A percentile compares a stretch with the other conserved stretches of the same genome.
phyloP scores from a whole-genome alignment of 92 coral and sea anemone genomes.

The Zoanthus sansibaricus region DNA sequence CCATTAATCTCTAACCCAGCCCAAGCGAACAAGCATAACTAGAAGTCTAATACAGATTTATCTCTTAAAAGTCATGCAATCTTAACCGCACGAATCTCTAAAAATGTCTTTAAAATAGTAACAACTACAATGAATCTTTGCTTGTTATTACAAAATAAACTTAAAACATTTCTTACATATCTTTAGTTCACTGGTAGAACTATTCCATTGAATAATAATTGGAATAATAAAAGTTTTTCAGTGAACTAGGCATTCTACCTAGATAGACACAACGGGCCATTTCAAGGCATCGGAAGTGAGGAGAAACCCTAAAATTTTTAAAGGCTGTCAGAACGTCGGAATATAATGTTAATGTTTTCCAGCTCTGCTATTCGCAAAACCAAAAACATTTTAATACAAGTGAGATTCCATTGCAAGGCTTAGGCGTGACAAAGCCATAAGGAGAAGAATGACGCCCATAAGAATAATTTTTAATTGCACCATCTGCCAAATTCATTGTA shows the following conservation, averaged over 20 bases:
- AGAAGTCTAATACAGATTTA: background rate
- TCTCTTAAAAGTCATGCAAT: background rate
- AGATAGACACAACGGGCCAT: constrained; percentile 27
- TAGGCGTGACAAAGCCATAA: background rate
- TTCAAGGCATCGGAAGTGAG: constrained; percentile 9
- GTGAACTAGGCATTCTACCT: background rate
- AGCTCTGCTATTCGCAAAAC: constrained; percentile 15
- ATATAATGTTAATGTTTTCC: background rate
- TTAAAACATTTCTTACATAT: background rate
- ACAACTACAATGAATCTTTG: constrained; percentile 15
- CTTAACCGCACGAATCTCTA: background rate
- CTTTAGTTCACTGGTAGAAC: background rate
- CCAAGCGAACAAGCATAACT: constrained; percentile 26
- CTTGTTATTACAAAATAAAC: background rate
- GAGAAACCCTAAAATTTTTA: constrained; percentile 17
- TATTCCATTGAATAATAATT: constrained; percentile 6
- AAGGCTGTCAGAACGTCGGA: constrained; percentile 15
- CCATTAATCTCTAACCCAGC: constrained; percentile 18
- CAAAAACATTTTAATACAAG: background rate
- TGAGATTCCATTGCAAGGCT: background rate
- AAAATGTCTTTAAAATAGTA: background rate
- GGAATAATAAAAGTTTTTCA: no score
- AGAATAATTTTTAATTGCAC: background rate
- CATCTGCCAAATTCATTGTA: constrained; percentile 19
- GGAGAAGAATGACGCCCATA: background rate